A percentile compares a stretch with the other conserved stretches of the same genome.
Conservation (phyloP, 2,113 vertebrate species). For the Engystomops pustulosus region DNA sequence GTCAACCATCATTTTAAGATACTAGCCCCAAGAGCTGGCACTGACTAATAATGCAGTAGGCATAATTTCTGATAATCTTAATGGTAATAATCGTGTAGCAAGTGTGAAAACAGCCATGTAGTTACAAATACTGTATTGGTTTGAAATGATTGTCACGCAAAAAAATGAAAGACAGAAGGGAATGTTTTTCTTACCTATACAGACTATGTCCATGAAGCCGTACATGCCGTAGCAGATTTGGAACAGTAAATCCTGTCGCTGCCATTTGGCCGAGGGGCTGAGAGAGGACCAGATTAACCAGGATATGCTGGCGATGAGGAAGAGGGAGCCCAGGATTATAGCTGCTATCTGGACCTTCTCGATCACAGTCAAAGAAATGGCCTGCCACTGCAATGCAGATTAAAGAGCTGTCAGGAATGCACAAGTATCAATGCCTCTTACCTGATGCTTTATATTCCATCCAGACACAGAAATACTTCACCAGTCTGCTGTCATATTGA, state of each 20-base stretch:
- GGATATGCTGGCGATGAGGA: constrained; percentile 95
- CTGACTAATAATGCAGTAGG: too few species aligned
- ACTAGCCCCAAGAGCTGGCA: too few species aligned
- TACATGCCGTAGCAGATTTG: constrained; percentile 98
- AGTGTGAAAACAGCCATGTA: too few species aligned
- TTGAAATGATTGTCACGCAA: too few species aligned
- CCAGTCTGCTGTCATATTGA: neutral
- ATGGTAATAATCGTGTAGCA: too few species aligned
- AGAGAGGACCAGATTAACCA: constrained; percentile 96
- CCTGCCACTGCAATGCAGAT: constrained; percentile 82
- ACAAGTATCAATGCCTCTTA: neutral
- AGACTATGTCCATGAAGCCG: constrained; percentile 95
- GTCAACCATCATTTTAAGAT: too few species aligned
- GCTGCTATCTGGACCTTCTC: constrained; percentile 95
- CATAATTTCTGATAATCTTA: too few species aligned
- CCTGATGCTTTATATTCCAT: neutral
- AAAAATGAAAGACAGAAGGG: neutral
- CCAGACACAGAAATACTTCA: neutral
- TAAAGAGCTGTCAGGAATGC: constrained; percentile 10
- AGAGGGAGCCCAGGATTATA: constrained; percentile 91
- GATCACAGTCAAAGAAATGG: constrained; percentile 92
- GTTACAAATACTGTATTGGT: too few species aligned
- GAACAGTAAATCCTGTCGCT: constrained; percentile 93
- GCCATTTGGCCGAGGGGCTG: constrained; percentile 95
- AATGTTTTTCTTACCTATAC: constrained; percentile 82